Evolutionary conservation across 2,888 invertebrate genomes (phyloP), one percentile per base, ranked within the genome.

Genomic region (Mythimna lalbum): DNA sequence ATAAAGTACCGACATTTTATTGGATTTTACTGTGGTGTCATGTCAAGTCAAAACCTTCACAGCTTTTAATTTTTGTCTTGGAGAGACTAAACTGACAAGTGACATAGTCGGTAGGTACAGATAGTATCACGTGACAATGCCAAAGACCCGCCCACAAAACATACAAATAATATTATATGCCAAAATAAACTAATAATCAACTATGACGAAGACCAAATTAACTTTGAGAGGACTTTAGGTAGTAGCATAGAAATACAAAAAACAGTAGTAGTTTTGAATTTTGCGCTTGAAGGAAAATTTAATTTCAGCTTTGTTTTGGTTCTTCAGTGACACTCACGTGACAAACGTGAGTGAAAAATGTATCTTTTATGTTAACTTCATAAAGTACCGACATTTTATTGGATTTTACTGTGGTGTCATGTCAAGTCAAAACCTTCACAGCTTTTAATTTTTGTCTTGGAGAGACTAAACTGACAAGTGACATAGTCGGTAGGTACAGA

Each of bases 81-180:
- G 31, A 36, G 23, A n/a, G 0, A 6, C n/a, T n/a, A n/a, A 31
- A 31, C 31, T 31, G n/a, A 33, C 23, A 52, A 53, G 39, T 53
- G 27, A 57, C 55, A 64, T 59, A 62, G 80, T 59, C 47, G 56
- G 47, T 65, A 36, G 52, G 39, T 65, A 36, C 69, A 69, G 61
- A 75, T 70, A 52, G n/a, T 62, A 79, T 79, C 69, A 61, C 68
- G 63, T 78, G 74, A 69, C 74, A 69, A 65, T 65, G 68, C 65
- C 81, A 77, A 81, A 56, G 53, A 43, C 50, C 63, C 82, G 67
- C 82, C 82, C 55, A 81, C 64, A 59, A 43, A 68, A 27, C 57
- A 55, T 36, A 36, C 5, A 6, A 31, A 31, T 7, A 33, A 33
- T 39, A 39, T 12, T 12, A 39, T 43, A 43, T 43, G 12, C 4